phyloP scores from a whole-genome alignment of 2,888 invertebrate genomes.

The Dione vanillae region DNA sequence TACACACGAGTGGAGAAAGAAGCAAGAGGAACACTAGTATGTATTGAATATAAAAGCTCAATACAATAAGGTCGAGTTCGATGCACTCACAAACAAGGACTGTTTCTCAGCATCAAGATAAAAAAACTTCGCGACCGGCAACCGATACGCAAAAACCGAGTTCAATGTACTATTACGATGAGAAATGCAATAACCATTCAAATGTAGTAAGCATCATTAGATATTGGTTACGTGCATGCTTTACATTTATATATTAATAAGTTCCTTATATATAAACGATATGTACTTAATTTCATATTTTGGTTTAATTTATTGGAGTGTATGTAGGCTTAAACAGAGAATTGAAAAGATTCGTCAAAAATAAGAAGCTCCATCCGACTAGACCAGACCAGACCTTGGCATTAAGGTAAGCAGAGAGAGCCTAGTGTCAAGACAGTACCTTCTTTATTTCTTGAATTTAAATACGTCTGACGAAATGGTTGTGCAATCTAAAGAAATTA shows the following conservation, averaged over 20 bases:
- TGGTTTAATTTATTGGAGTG: too few relatives aligned
- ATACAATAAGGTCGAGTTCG: conserved; percentile 37
- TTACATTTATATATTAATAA: neutral
- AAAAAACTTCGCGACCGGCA: conserved; percentile 59
- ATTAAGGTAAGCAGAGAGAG: too few relatives aligned
- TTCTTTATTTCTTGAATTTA: too few relatives aligned
- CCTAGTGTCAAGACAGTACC: too few relatives aligned
- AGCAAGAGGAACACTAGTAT: neutral
- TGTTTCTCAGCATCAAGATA: conserved; percentile 41
- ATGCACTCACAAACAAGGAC: conserved; percentile 39
- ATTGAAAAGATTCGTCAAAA: too few relatives aligned
- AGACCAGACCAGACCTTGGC: too few relatives aligned
- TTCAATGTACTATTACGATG: conserved; percentile 67
- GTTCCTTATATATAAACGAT: too few relatives aligned
- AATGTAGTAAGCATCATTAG: conserved; percentile 13
- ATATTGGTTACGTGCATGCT: neutral
- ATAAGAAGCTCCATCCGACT: too few relatives aligned
- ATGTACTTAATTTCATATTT: too few relatives aligned
- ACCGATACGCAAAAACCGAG: conserved; percentile 65
- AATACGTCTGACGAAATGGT: too few relatives aligned
- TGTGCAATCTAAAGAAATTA: too few relatives aligned
- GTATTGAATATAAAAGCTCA: conserved; percentile 10
- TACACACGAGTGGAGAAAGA: neutral
- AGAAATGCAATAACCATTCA: conserved; percentile 30
- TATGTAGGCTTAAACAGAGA: too few relatives aligned